phyloP scores from a whole-genome alignment of 2,888 invertebrate genomes.

The Embidobia sp. region DNA sequence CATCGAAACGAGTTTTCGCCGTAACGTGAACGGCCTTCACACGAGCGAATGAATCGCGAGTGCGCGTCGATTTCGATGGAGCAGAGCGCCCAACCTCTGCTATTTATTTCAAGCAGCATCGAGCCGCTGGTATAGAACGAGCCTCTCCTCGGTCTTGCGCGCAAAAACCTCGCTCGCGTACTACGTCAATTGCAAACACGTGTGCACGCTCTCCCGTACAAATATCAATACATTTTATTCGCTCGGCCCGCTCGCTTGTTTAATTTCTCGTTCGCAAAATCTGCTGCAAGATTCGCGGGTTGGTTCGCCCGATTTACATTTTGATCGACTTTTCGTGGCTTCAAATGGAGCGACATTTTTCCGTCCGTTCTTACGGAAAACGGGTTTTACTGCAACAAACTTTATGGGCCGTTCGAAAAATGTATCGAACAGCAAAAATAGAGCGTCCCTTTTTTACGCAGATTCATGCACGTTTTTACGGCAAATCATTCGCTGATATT shows the following conservation, averaged over 20 bases:
- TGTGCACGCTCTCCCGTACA: conserved; percentile 52
- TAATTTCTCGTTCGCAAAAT: no score
- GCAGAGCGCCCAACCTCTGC: conserved; percentile 62
- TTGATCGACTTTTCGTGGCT: no score
- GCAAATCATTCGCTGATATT: no score
- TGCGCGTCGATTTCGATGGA: conserved; percentile 63
- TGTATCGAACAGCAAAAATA: no score
- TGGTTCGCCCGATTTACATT: no score
- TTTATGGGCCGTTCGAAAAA: no score
- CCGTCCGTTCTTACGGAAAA: no score
- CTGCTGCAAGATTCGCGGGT: no score
- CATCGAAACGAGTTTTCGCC: conserved; percentile 67
- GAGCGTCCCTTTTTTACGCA: no score
- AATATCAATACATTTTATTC: conserved; percentile 42
- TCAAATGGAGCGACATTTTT: no score
- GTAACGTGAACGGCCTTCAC: conserved; percentile 67
- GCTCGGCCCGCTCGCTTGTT: not conserved
- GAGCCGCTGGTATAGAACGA: conserved; percentile 59
- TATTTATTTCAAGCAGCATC: conserved; percentile 65
- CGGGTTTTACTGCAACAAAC: no score
- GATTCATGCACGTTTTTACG: no score
- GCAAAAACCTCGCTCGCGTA: conserved; percentile 54
- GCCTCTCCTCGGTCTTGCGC: conserved; percentile 56
- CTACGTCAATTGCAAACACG: conserved; percentile 63
- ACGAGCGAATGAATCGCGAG: conserved; percentile 66